Evolutionary conservation across 2,888 invertebrate genomes (phyloP).

Genomic region (Drosophila anomalata): DNA sequence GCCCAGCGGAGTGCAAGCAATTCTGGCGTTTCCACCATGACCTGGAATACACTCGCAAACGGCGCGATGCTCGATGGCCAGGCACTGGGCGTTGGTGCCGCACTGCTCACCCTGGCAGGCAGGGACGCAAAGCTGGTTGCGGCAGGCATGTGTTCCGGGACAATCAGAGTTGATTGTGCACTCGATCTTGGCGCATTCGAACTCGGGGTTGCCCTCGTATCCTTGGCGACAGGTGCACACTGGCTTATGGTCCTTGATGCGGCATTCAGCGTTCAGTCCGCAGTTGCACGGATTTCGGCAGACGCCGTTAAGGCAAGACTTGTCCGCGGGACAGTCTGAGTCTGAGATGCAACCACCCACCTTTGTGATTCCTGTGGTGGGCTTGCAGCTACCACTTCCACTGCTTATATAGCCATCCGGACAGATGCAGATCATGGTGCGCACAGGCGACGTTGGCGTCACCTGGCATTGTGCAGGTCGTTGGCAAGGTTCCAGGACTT

Average conservation of each 20-base stretch:
- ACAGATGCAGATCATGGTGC: conserved; percentile 95
- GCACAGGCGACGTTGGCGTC: conserved; percentile 91
- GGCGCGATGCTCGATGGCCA: conserved; percentile 91
- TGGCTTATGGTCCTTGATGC: conserved; percentile 93
- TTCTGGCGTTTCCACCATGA: conserved; percentile 91
- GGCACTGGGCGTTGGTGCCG: conserved; percentile 91
- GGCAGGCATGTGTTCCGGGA: conserved; percentile 92
- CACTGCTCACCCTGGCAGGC: conserved; percentile 91
- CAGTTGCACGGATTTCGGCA: conserved; percentile 94
- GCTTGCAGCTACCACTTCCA: conserved; percentile 91
- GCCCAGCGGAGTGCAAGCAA: conserved; percentile 91
- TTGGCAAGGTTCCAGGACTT: conserved; percentile 90
- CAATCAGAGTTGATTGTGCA: conserved; percentile 91
- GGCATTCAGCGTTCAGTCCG: conserved; percentile 93
- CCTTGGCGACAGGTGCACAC: conserved; percentile 93
- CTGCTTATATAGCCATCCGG: conserved; percentile 94
- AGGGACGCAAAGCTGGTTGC: conserved; percentile 92
- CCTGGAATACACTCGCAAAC: conserved; percentile 93
- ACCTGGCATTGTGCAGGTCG: conserved; percentile 92
- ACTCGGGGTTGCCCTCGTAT: conserved; percentile 93
- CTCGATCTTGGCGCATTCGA: conserved; percentile 90
- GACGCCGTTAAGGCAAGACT: conserved; percentile 91
- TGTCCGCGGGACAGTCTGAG: conserved; percentile 90
- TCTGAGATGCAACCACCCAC: conserved; percentile 90
- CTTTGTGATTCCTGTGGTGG: conserved; percentile 87